These are phyloP conservation scores for Aplysina aerophoba DNA, from an alignment of 37 sponge, comb jelly and placozoan genomes.

Conservation along the genomic window DNA sequence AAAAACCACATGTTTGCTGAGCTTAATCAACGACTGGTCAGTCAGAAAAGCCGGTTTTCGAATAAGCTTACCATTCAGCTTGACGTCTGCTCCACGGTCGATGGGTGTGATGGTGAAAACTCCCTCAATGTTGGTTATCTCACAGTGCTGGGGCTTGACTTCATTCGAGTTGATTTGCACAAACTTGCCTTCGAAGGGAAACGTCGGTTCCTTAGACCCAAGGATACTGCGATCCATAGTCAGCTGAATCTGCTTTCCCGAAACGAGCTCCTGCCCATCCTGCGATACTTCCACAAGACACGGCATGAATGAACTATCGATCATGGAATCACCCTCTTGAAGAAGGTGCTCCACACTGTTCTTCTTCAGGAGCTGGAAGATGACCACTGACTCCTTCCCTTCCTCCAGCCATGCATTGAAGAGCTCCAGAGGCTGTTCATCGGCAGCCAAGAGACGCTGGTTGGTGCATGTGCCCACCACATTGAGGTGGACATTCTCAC, in stretches of 20 bases:
- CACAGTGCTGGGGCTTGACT: conserved; percentile 74
- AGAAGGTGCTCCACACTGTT: not conserved
- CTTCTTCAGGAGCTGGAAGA: conserved; percentile 52
- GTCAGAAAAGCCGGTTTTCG: conserved; percentile 43
- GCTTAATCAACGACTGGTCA: conserved; percentile 41
- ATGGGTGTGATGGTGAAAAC: conserved; percentile 65
- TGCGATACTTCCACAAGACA: conserved; percentile 51
- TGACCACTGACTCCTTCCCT: conserved; percentile 16
- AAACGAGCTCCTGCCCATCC: conserved; percentile 36
- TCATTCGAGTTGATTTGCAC: conserved; percentile 41
- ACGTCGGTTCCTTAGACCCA: conserved; percentile 47
- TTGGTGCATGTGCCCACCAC: conserved; percentile 20
- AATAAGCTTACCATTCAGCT: conserved; percentile 52
- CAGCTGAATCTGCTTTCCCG: conserved; percentile 18
- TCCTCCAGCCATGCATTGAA: conserved; percentile 20
- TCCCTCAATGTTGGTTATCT: conserved; percentile 39
- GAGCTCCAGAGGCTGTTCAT: conserved; percentile 49
- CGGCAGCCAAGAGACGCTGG: conserved; percentile 51
- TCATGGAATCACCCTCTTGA: not conserved
- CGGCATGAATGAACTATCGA: conserved; percentile 29
- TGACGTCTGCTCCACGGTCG: conserved; percentile 47
- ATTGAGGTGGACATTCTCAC: conserved; percentile 40
- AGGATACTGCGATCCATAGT: conserved; percentile 40
- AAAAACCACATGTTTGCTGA: conserved; percentile 56
- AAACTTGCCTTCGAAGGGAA: conserved; percentile 17